A percentile compares a stretch with the other conserved stretches of the same genome.
These are phyloP conservation scores for Sitophilus oryzae DNA, from an alignment of 1,140 invertebrate species.

Conservation along the genomic window DNA sequence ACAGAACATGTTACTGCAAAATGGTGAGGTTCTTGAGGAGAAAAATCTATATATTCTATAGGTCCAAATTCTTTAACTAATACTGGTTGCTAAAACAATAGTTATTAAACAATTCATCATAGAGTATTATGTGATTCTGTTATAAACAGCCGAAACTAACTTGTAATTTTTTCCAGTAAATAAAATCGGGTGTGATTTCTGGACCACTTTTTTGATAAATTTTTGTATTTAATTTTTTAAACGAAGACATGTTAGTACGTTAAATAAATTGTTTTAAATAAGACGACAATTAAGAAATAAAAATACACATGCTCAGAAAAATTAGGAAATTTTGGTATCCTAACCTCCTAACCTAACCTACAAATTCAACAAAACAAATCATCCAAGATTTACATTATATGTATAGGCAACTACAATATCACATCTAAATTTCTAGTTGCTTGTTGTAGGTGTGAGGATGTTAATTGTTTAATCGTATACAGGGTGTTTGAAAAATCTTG, in stretches of 20 bases:
- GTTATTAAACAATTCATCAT: constrained; percentile 10
- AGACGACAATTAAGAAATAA: no score
- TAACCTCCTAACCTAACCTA: no score
- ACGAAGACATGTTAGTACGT: constrained; percentile 49
- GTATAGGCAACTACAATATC: no score
- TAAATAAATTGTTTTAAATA: no score
- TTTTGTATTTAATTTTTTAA: constrained; percentile 68
- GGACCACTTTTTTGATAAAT: constrained; percentile 61
- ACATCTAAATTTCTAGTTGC: no score
- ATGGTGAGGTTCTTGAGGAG: constrained; percentile 76
- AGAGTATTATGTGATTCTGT: constrained; percentile 2
- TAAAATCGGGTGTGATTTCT: constrained; percentile 64
- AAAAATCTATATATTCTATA: constrained; percentile 87
- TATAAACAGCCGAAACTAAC: constrained; percentile 49
- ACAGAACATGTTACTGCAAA: constrained; percentile 89
- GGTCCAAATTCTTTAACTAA: constrained; percentile 88
- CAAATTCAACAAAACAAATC: no score
- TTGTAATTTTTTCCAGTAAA: constrained; percentile 81
- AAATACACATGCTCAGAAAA: no score
- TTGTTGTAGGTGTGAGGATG: no score
- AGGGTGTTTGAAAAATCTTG: no score
- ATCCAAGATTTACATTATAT: no score
- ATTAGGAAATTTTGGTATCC: no score
- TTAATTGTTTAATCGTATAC: no score
- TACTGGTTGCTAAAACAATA: constrained; percentile 66